Conservation (phyloP, 2,113 vertebrate genomes). For the Scartelaos histophorus region DNA sequence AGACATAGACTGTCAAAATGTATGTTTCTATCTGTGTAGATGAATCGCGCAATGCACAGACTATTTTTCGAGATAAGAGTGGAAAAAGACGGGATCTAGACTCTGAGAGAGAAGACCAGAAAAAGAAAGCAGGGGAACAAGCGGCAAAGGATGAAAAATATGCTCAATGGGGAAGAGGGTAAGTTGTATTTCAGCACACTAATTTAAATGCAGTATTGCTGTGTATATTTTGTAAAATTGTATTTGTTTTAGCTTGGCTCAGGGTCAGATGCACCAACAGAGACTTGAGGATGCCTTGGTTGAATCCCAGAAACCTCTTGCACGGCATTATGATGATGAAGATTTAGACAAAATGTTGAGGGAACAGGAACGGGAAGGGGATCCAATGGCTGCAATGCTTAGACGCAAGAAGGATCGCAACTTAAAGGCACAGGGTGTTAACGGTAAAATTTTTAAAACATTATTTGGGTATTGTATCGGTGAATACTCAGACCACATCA, state of each 20-base stretch:
- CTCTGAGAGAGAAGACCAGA: conserved; percentile 83
- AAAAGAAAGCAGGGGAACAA: conserved; percentile 80
- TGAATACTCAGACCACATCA: no score
- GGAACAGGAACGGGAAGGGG: conserved; percentile 91
- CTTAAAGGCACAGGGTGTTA: conserved; percentile 79
- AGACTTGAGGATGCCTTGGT: conserved; percentile 85
- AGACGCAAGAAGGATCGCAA: conserved; percentile 86
- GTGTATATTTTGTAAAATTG: not conserved
- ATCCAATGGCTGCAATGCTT: conserved; percentile 93
- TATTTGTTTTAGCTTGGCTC: conserved; percentile 79
- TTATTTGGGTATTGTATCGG: no score
- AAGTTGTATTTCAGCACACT: conserved; percentile 37
- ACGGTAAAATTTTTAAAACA: conserved; percentile 36
- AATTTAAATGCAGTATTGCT: no score
- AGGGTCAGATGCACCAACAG: conserved; percentile 87
- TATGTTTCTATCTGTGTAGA: conserved; percentile 66
- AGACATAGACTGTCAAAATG: not conserved
- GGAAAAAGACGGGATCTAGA: conserved; percentile 88
- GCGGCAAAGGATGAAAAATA: conserved; percentile 86
- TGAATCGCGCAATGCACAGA: conserved; percentile 83
- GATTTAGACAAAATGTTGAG: conserved; percentile 92
- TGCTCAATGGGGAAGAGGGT: conserved; percentile 95
- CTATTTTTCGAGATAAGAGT: conserved; percentile 88
- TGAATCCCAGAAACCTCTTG: conserved; percentile 92
- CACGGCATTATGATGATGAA: conserved; percentile 88